Conservation (phyloP, 2,113 vertebrate species). For the Corythoichthys haematopterus region DNA sequence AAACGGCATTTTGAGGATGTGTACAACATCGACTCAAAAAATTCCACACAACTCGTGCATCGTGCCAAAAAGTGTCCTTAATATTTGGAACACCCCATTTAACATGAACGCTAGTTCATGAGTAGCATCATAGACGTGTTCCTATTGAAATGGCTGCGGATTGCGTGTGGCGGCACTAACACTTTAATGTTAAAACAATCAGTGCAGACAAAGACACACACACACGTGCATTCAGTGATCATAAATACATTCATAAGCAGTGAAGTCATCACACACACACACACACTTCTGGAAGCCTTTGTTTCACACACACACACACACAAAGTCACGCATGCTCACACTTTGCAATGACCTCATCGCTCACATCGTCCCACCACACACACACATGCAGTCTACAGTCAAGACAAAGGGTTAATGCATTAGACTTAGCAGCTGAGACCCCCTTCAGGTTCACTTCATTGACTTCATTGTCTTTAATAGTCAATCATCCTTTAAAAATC, state of each 20-base stretch:
- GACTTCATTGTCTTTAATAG: slow-evolving; percentile 3
- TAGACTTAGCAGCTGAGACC: slow-evolving; percentile 58
- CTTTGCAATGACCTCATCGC: slow-evolving; percentile 67
- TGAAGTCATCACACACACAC: slow-evolving; percentile 56
- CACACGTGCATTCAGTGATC: slow-evolving; percentile 17
- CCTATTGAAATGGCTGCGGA: background rate
- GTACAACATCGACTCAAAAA: background rate
- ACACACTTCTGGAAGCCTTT: slow-evolving; percentile 33
- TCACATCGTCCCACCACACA: slow-evolving; percentile 29
- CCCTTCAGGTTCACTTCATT: slow-evolving; percentile 41
- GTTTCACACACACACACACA: slow-evolving; percentile 41
- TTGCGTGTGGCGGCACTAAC: background rate
- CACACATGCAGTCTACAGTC: slow-evolving; percentile 26
- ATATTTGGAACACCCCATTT: background rate
- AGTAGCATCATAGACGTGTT: background rate
- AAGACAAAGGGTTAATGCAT: slow-evolving; percentile 56
- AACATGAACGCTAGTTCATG: background rate
- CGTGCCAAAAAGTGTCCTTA: background rate
- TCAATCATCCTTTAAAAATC: background rate
- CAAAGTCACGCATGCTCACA: slow-evolving; percentile 61
- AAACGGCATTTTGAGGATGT: background rate
- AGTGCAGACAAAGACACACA: slow-evolving; percentile 4
- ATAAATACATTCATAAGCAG: slow-evolving; percentile 61
- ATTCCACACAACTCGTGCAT: background rate
- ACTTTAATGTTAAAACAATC: background rate